A percentile compares a stretch with the other conserved stretches of the same genome.
These are phyloP conservation scores for Chloropsis cyanopogon DNA, from an alignment of 2,113 vertebrate genomes.

Conservation along the genomic window DNA sequence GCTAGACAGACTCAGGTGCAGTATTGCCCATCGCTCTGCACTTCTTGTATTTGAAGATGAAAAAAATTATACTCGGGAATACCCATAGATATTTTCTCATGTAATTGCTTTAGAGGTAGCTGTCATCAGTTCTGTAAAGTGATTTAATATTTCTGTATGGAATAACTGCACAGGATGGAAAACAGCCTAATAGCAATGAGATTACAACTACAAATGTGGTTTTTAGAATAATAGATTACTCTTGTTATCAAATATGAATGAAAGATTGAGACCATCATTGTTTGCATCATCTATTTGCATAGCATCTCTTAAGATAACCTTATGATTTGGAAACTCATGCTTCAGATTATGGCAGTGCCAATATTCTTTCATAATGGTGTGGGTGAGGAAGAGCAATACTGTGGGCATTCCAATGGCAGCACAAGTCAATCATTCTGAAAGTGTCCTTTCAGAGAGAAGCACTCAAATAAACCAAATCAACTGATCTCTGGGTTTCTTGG, in stretches of 20 bases:
- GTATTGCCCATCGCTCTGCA: not conserved
- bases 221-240: conserved; percentile 33
- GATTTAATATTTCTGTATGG: not conserved
- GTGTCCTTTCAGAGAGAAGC: not conserved
- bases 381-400: not conserved
- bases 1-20: not conserved
- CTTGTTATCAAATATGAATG: conserved; percentile 56
- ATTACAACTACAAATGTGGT: not conserved
- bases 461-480: not conserved
- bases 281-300: not conserved
- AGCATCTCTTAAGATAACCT: not conserved
- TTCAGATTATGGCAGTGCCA: not conserved
- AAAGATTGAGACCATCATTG: conserved; percentile 28
- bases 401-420: not conserved
- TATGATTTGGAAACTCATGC: not conserved
- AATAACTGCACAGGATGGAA: not conserved
- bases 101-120: not conserved
- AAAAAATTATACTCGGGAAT: not conserved
- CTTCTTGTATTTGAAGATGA: conserved; percentile 8
- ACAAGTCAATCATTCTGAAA: not conserved
- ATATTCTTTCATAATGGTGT: conserved; percentile 20
- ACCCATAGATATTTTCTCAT: not conserved
- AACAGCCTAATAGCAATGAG: conserved; percentile 6
- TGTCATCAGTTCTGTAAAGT: not conserved
- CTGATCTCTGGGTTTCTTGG: not conserved